Base-by-base conservation (phyloP, 2,113 vertebrate species). In the Gopherus evgoodei region DNA sequence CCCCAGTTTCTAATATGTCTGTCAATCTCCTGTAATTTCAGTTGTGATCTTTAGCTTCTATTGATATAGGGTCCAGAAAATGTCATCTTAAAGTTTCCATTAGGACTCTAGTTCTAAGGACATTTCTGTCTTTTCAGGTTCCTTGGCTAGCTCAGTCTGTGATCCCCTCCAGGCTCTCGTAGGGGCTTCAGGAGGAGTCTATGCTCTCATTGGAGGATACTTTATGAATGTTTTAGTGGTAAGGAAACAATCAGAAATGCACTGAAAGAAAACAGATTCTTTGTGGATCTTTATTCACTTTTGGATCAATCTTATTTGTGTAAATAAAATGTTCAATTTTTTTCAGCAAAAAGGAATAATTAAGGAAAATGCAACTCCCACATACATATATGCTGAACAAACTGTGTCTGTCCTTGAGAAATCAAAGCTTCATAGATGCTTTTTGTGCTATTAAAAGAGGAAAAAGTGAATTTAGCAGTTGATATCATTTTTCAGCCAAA, bases 171-270 rank as follows among this genome's bases (percentile, higher is more conserved):
- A 97, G 52, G 98, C 96, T 52, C 96, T 99, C n/a, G 99, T 99
- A 87, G 99, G 99, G 16, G 99, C 99, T 31, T 99, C 99, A 16
- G 99, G 99, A 47, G 99, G 99, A 4, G 99, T 99, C 69, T 99
- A 99, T 56, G 99, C 99, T 29, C 98, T 99, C 21, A 98, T 99
- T 2, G 99, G 99, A 59, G 99, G 99, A 31, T 99, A 99, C 91
- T 99, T 99, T 79, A 99, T 99, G 99, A 99, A 99, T 35, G 98
- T 99, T 50, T 62, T 99, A 49, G 99, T 99, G 98, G 99, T 99
- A 98, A 98, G 98, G 95, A 83, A 27, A 47, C 24, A 44, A 31
- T 47, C 11, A 27, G 44, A 44, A 78, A 78, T 47, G 75, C 42
- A 14, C 75, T 49, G 47, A 49, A 25, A 78, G 29, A 78, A 54